Evolutionary conservation across 2,113 vertebrate genomes (phyloP), one percentile per base, ranked within the genome.

Genomic region (Corythoichthys intestinalis): DNA sequence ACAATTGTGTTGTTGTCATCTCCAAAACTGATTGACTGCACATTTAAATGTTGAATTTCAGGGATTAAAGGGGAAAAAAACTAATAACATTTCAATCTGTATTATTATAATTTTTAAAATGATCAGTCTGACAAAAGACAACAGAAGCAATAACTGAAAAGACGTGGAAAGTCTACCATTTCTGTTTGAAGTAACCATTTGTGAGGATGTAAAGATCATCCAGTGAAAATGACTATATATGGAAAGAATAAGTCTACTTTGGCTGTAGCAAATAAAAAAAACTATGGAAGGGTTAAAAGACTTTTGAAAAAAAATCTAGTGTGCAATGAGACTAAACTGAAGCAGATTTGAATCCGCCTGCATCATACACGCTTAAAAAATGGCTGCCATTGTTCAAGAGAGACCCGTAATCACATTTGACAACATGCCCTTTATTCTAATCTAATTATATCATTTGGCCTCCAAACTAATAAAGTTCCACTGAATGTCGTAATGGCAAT

Each of bases 371-470:
- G 17, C 39, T 41, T 34, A 41, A 76, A 70, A 72, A 76, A 53
- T 28, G 61, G n/a, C 63, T 70, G 52, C 60, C 39, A 66, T 73
- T 71, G 71, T 82, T 81, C 73, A 67, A 79, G 60, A 83, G 81
- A 73, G 69, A 78, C 13, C 66, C 47, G 11, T 83, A 84, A 89
- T 86, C 77, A 75, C 54, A 70, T 80, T 60, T 77, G 83, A 86
- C 84, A 85, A 75, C 73, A 44, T 79, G 70, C 73, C 73, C 81
- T 84, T 86, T 85, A 71, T 84, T 75, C 76, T 81, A 80, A 81
- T 85, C 75, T 80, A 78, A 85, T 86, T 82, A 80, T 86, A 81
- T 83, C 73, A 67, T 79, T 84, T 73, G 76, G 68, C 58, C 72
- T 84, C 71, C 75, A 74, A 37, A 47, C 69, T 79, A 81, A 85